Base-by-base conservation (phyloP, 1,140 invertebrate genomes). In the Calycopis cecrops region DNA sequence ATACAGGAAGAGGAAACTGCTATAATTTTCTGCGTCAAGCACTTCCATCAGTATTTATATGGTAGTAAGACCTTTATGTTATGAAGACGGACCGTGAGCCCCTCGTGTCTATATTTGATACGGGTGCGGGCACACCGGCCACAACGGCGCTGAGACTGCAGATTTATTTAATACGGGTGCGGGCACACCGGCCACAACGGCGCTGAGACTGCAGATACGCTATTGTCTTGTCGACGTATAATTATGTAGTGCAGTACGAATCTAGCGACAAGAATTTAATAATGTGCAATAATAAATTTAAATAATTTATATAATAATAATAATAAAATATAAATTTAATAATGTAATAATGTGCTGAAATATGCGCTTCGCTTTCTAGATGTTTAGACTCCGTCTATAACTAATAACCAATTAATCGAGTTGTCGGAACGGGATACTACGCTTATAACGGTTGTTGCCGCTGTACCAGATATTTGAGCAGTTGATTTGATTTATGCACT, bases 1-100 rank as follows among this genome's bases (percentile, higher is more conserved):
- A 78, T 88, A 3, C 85, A 90, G 55, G 76, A 79, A 62, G 86
- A 90, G 60, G 65, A 82, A 4, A 62, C 88, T 8, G 81, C 86
- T 11, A 79, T 88, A 44, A 65, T 88, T 0, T 89, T 85, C 60
- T 69, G 67, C 4, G 63, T 71, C 6, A 71, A 80, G 49, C 53
- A 65, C 38, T 88, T 85, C 65, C 72, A 56, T 18, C 67, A 82
- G 40, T 86, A 77, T 62, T 44, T 86, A 12, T 79, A 69, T 62
- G 76, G 71, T 7, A 34, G 12, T 9, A 49, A 7, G 28, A 48
- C 9, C 60, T 62, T 11, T 68, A 65, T 51, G 37, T 67, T 49
- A 50, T 66, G 40, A 53, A 56, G 38, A 67, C 64, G 16, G 61
- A 67, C 37, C 64, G 63, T 40, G 61, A 63, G 9, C 57, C 64